Evolutionary conservation across 1,140 invertebrate species (phyloP), one percentile per base, ranked within the genome.

Genomic region (Panagrolaimus sp.): DNA sequence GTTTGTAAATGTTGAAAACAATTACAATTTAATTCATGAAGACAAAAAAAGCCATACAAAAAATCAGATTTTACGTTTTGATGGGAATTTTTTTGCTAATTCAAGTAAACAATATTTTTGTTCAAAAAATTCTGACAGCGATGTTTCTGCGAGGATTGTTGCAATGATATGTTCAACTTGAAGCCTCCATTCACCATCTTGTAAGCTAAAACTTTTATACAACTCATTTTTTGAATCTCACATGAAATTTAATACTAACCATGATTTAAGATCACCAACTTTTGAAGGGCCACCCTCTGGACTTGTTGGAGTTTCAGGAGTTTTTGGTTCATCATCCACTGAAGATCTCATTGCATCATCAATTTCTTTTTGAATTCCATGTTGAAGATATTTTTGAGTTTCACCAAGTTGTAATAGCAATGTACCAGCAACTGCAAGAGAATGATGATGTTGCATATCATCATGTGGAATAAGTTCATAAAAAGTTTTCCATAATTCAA

Each of bases 341-440:
- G 66, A 73, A 4, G 32, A 38, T 48, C 67, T 71, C 65, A 78
- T 78, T 58, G 79, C 77, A 55, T 74, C 71, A 26, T 74, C 73
- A 14, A 78, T 65, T 15, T 80, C 68, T 38, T 38, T 38, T 38
- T 38, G 32, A 38, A 38, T 38, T 38, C 32, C 32, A 21, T 76
- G 73, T 55, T 81, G 78, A 71, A 85, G 84, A 65, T 87, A 87
- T 80, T 89, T 90, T 2, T 90, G 90, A 55, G 91, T 89, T 83
- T 94, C 92, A 10, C 93, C 93, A 44, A 94, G 84, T 85, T 93
- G 89, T 3, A 95, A 87, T 10, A 95, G 84, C 58, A 93, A 84
- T 2, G 91, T 93, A 67, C 90, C 88, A 69, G 89, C 88, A 45
- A 86, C 87, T 68, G 89, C 88, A 66, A 90, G 88, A 58, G 88